Percentiles rank a stretch among this genome's conserved stretches.
phyloP scores from a whole-genome alignment of 1,140 invertebrate species.

The Zaprionus taronus region DNA sequence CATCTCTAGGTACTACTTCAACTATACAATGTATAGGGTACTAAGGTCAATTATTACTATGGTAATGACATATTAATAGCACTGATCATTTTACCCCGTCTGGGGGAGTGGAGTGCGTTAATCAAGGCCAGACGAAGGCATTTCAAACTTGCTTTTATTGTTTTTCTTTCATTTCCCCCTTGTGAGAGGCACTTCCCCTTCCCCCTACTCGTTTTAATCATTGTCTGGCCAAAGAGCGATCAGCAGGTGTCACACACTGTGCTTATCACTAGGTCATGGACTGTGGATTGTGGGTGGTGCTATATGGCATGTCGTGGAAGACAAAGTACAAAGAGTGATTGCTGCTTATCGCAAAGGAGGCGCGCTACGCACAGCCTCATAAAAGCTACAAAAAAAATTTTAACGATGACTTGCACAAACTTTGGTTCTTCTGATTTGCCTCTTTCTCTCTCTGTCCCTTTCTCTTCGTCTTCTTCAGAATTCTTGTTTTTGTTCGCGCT shows the following conservation, averaged over 20 bases:
- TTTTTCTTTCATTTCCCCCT: neutral
- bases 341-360: slow-evolving; percentile 26
- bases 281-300: slow-evolving; percentile 5
- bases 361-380: neutral
- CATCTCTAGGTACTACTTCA: too few relatives aligned
- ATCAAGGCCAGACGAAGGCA: neutral
- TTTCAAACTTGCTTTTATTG: slow-evolving; percentile 2
- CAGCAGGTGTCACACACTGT: neutral
- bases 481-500: slow-evolving; percentile 18
- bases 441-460: neutral
- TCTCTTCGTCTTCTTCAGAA: slow-evolving; percentile 7
- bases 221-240: slow-evolving; percentile 22
- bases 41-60: slow-evolving; percentile 8
- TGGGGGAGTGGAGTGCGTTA: neutral
- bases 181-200: too few relatives aligned
- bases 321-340: slow-evolving; percentile 67
- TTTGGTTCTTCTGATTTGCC: slow-evolving; percentile 15
- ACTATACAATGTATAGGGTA: neutral
- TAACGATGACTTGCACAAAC: slow-evolving; percentile 64
- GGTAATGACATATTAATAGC: slow-evolving; percentile 7
- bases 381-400: slow-evolving; percentile 25
- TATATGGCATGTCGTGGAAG: slow-evolving; percentile 8
- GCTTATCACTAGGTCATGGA: slow-evolving; percentile 11
- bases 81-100: neutral
- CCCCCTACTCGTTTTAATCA: neutral